Percentiles rank a stretch among this genome's conserved stretches.
Conservation (phyloP, 1,140 invertebrate genomes). For the Arctopsyche grandis region DNA sequence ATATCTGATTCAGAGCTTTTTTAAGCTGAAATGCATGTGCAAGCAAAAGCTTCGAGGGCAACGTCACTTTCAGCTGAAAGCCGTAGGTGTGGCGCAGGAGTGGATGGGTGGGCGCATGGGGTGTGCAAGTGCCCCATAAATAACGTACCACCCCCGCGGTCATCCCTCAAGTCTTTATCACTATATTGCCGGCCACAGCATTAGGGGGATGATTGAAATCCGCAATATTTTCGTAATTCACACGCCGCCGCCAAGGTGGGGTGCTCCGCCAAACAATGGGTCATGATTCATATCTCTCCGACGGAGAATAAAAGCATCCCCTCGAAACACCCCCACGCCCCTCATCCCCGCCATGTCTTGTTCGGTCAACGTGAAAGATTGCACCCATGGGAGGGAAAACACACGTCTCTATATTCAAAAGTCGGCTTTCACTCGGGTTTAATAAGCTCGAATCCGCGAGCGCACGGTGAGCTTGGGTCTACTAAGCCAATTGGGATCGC, state of each 20-base stretch:
- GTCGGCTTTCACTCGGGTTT: not conserved
- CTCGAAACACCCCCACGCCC: not conserved
- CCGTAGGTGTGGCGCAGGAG: not conserved
- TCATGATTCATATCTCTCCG: constrained; percentile 26
- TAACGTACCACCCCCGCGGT: constrained; percentile 25
- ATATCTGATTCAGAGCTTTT: not conserved
- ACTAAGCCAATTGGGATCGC: too few species aligned
- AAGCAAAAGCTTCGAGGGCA: not conserved
- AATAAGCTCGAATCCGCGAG: too few species aligned
- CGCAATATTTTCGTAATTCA: constrained; percentile 43
- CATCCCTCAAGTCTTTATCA: constrained; percentile 44
- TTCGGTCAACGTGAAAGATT: constrained; percentile 24
- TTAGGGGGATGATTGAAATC: constrained; percentile 40
- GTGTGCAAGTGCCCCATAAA: constrained; percentile 31
- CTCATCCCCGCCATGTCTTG: too few species aligned
- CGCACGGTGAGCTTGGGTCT: too few species aligned
- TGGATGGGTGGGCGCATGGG: not conserved
- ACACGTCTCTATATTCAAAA: not conserved
- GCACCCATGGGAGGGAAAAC: not conserved
- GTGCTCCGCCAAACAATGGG: constrained; percentile 27
- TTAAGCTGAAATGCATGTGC: not conserved
- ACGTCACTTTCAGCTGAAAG: constrained; percentile 2
- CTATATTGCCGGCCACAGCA: constrained; percentile 43
- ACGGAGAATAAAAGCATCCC: constrained; percentile 1
- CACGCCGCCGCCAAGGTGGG: not conserved